Percentiles rank a stretch among this genome's conserved stretches.
phyloP scores from a whole-genome alignment of 2,797 vertebrate genomes.

The Acanthornis magna region DNA sequence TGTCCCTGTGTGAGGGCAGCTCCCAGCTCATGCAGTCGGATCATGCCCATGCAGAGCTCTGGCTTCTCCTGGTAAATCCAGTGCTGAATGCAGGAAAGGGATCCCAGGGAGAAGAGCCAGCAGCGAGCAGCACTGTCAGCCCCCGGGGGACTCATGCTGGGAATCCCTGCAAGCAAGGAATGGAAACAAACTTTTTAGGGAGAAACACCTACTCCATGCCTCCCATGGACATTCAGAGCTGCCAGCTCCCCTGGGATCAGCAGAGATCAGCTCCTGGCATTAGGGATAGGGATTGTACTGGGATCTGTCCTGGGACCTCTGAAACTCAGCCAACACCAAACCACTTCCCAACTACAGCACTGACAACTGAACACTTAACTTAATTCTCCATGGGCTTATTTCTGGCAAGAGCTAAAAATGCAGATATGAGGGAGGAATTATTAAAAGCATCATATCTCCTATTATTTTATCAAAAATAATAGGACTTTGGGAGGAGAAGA shows the following conservation, averaged over 20 bases:
- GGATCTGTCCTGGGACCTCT: not conserved
- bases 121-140: not conserved
- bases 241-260: not conserved
- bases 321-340: not conserved
- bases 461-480: slow-evolving; percentile 75
- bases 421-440: slow-evolving; percentile 58
- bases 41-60: not conserved
- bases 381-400: slow-evolving; percentile 48
- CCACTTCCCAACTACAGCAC: not conserved
- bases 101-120: not conserved
- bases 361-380: not conserved
- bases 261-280: not conserved
- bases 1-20: not conserved
- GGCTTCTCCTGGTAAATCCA: not conserved
- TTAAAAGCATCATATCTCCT: slow-evolving; percentile 65
- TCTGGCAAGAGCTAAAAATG: slow-evolving; percentile 62
- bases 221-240: not conserved
- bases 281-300: not conserved
- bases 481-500: slow-evolving; percentile 65
- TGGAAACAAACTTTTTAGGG: not conserved
- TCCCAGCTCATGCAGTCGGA: not conserved
- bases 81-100: not conserved
- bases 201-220: not conserved
- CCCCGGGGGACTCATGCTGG: not conserved
- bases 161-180: not conserved